Evolutionary conservation across 1,140 invertebrate species (phyloP).

Genomic region (Cyclina sinensis): DNA sequence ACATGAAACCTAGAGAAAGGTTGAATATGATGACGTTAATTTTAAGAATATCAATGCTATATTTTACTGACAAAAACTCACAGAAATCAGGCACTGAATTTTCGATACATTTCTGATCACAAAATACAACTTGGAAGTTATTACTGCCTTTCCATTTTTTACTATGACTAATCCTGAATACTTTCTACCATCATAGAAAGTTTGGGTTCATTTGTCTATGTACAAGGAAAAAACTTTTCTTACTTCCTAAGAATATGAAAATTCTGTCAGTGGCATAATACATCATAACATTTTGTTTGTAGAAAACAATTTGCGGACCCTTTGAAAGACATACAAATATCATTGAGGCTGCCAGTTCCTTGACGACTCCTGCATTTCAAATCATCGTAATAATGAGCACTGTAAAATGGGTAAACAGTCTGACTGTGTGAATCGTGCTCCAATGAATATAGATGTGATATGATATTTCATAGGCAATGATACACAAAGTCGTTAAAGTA

Average conservation of each 20-base stretch:
- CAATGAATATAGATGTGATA: constrained; percentile 52
- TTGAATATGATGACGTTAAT: too few species aligned
- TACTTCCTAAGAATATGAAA: constrained; percentile 23
- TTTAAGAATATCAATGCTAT: too few species aligned
- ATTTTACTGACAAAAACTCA: too few species aligned
- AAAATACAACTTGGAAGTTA: too few species aligned
- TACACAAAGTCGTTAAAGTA: constrained; percentile 65
- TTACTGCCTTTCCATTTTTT: too few species aligned
- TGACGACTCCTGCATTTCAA: constrained; percentile 29
- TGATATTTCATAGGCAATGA: constrained; percentile 64
- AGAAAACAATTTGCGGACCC: constrained; percentile 36
- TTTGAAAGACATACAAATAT: constrained; percentile 55
- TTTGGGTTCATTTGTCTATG: neutral
- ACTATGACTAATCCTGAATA: neutral
- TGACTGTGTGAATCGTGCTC: constrained; percentile 49
- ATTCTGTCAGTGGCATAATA: constrained; percentile 19
- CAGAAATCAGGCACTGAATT: too few species aligned
- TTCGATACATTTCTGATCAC: too few species aligned
- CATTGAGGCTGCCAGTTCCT: constrained; percentile 24
- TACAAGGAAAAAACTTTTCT: neutral
- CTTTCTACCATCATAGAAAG: neutral
- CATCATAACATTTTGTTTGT: constrained; percentile 35
- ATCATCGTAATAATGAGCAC: constrained; percentile 15
- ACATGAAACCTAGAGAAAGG: too few species aligned
- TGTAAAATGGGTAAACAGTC: constrained; percentile 27